These are phyloP conservation scores for Digitonthophagus gazella DNA, from an alignment of 2,888 invertebrate genomes.

Conservation along the genomic window DNA sequence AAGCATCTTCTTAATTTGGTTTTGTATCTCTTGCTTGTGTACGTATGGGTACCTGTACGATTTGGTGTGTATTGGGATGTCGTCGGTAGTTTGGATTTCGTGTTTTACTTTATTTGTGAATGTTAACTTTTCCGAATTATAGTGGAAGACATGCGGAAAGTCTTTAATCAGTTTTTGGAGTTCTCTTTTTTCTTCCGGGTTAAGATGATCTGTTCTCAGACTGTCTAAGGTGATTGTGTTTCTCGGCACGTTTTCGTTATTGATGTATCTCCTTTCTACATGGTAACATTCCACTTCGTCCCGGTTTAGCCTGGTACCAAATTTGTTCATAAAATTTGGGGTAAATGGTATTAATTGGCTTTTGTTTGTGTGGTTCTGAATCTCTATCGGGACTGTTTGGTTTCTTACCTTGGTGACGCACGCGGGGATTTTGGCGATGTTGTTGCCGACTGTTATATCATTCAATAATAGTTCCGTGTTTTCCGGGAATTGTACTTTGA, in stretches of 20 bases:
- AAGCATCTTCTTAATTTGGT: slow-evolving; percentile 31
- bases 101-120: slow-evolving; percentile 23
- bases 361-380: not conserved
- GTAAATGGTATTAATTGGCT: not conserved
- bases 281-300: slow-evolving; percentile 18
- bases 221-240: slow-evolving; percentile 22
- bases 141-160: slow-evolving; percentile 16
- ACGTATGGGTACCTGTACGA: slow-evolving; percentile 35
- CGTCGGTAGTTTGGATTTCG: slow-evolving; percentile 18
- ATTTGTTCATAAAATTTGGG: not conserved
- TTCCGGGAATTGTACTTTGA: not conserved
- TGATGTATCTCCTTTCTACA: not conserved
- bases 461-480: not conserved
- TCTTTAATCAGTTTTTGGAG: slow-evolving; percentile 19
- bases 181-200: slow-evolving; percentile 19
- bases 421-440: not conserved
- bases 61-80: slow-evolving; percentile 31
- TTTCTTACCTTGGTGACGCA: slow-evolving; percentile 1
- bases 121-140: slow-evolving; percentile 7
- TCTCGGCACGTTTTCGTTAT: not conserved
- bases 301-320: not conserved
- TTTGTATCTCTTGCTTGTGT: slow-evolving; percentile 34
- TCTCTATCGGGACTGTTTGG: not conserved
- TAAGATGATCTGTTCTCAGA: slow-evolving; percentile 18
- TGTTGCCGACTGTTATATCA: not conserved